These are phyloP conservation scores for Onthophagus taurus DNA, from an alignment of 1,140 invertebrate genomes.

Conservation along the genomic window DNA sequence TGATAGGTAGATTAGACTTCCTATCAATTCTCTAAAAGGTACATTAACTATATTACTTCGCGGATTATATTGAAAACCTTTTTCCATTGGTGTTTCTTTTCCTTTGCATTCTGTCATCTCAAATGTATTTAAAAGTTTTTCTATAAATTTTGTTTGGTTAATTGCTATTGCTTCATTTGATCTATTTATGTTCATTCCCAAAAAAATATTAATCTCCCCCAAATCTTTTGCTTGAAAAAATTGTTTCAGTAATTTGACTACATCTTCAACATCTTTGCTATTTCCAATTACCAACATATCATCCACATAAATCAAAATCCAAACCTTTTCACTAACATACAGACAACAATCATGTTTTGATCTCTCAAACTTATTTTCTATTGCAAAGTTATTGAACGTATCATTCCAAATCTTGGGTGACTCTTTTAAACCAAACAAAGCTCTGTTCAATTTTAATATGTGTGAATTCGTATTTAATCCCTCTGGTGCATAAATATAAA, in stretches of 20 bases:
- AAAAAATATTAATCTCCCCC: background rate
- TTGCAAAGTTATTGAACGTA: too few relatives aligned
- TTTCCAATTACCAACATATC: conserved; percentile 1
- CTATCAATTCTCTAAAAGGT: conserved; percentile 2
- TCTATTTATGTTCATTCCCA: conserved; percentile 1
- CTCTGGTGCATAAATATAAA: too few relatives aligned
- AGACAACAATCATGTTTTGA: background rate
- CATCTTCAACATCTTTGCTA: background rate
- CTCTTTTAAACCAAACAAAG: too few relatives aligned
- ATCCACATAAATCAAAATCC: conserved; percentile 2
- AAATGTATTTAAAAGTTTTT: background rate
- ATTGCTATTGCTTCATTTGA: background rate
- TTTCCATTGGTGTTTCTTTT: background rate
- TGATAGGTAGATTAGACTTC: conserved; percentile 2
- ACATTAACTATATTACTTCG: background rate
- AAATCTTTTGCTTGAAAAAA: background rate
- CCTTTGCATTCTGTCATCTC: background rate
- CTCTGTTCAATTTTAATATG: too few relatives aligned
- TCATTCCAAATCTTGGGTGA: too few relatives aligned
- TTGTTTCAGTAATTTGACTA: background rate
- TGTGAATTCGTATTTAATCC: too few relatives aligned
- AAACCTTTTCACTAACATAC: background rate
- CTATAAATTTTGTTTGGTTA: background rate
- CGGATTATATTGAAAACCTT: background rate
- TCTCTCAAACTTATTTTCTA: too few relatives aligned